These are phyloP conservation scores for Luidia sarsii DNA, from an alignment of 53 echinoderm and acorn worm genomes.

Conservation along the genomic window DNA sequence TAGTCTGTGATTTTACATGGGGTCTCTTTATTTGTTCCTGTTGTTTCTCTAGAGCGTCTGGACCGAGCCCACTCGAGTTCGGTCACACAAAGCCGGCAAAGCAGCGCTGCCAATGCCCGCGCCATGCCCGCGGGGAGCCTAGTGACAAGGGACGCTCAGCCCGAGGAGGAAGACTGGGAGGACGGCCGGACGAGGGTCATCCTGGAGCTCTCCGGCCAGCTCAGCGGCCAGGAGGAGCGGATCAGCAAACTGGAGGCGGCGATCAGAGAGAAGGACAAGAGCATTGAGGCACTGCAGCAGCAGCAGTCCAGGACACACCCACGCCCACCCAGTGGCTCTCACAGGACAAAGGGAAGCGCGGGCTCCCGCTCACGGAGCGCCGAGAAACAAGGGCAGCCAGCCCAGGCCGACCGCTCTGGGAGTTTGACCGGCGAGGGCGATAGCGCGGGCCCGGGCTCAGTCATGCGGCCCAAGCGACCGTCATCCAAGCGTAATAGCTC, in stretches of 20 bases:
- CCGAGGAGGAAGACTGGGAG: slow-evolving; percentile 49
- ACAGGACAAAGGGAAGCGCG: background rate
- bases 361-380: background rate
- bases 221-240: slow-evolving; percentile 74
- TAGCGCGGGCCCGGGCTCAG: background rate
- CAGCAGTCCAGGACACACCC: slow-evolving; percentile 3
- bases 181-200: slow-evolving; percentile 85
- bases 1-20: background rate
- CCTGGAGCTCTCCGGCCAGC: slow-evolving; percentile 79
- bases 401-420: background rate
- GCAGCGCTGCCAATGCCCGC: background rate
- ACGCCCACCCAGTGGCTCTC: slow-evolving; percentile 47
- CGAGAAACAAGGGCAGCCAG: background rate
- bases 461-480: background rate
- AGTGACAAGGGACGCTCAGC: background rate
- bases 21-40: too few species aligned
- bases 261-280: slow-evolving; percentile 52
- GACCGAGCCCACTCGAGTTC: slow-evolving; percentile 62
- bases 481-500: slow-evolving; percentile 39
- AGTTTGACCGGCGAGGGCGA: background rate
- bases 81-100: slow-evolving; percentile 32
- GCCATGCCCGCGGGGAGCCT: background rate
- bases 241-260: slow-evolving; percentile 66
- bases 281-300: slow-evolving; percentile 19
- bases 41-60: too few species aligned